Conservation (phyloP, 2,113 vertebrate genomes). For the Podarcis raffonei region DNA sequence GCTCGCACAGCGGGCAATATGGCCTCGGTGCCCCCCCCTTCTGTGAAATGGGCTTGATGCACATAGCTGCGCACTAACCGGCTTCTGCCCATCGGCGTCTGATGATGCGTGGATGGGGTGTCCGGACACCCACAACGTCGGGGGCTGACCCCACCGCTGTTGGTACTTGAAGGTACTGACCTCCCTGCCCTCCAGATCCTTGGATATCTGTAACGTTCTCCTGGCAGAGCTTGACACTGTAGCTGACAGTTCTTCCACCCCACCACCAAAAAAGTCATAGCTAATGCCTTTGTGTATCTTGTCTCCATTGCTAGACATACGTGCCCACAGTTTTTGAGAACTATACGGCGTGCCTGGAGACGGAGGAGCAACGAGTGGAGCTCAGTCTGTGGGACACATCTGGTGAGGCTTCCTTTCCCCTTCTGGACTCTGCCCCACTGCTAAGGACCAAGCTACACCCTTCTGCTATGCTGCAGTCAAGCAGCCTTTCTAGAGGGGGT, state of each 20-base stretch:
- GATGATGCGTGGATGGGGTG: too few relatives aligned
- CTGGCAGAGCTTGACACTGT: too few relatives aligned
- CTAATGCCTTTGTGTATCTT: background rate
- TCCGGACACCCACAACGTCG: too few relatives aligned
- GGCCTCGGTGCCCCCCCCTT: background rate
- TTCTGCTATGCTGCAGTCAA: background rate
- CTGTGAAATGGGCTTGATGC: background rate
- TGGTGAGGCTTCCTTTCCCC: slow-evolving; percentile 75
- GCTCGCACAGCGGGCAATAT: background rate
- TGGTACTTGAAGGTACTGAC: background rate
- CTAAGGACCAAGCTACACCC: background rate
- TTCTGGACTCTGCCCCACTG: background rate
- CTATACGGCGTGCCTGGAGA: slow-evolving; percentile 92
- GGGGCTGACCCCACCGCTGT: background rate
- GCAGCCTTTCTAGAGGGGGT: background rate
- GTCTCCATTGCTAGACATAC: slow-evolving; percentile 82
- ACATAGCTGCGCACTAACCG: background rate
- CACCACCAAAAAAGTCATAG: background rate
- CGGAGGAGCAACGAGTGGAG: slow-evolving; percentile 93
- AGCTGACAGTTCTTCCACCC: background rate
- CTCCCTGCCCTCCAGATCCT: background rate
- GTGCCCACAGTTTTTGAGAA: slow-evolving; percentile 97
- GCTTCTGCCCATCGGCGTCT: slow-evolving; percentile 1
- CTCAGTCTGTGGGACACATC: slow-evolving; percentile 97
- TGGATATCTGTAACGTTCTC: background rate